Base-by-base conservation (phyloP, 2,797 vertebrate genomes). In the Menidia menidia region DNA sequence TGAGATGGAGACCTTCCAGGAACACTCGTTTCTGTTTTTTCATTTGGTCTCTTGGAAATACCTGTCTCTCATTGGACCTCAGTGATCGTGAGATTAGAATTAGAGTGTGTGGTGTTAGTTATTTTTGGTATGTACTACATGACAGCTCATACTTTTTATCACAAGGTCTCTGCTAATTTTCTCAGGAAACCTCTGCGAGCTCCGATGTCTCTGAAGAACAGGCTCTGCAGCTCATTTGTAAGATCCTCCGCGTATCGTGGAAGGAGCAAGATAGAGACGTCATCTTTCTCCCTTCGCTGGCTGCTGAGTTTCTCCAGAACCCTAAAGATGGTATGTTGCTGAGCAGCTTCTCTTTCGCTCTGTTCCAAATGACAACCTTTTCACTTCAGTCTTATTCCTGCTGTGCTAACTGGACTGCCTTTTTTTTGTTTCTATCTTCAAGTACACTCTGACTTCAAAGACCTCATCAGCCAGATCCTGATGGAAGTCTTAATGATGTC, bases 401-500 rank as follows among this genome's bases (percentile, higher is more conserved):
- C 31, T 3, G 61, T 44, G 1, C 0, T 66, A 53, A 60, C 5
- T 19, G 25, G 10, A 43, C 32, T 65, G 1, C 19, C 67, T 0
- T 15, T 32, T 42, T n/a, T 33, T 42, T 43, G 18, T 41, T 7
- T 10, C 12, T 62, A 52, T 75, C 15, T 15, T 43, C n/a, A 44
- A 99, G 97, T 98, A 72, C 98, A 95, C 90, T 97, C 96, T 64
- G 97, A 98, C 91, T 98, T 98, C 85, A 99, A 99, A 94, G 98
- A 99, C 93, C 93, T 99, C 86, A 99, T 99, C 0, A 95, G 98
- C 67, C 98, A 99, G 95, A 98, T 99, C 87, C 91, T 99, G 88
- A 98, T 99, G 97, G 98, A 99, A 93, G 98, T 98, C 80, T 94
- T 99, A 86, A 97, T 98, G 96, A 97, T 98, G 96, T 98, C 97